phyloP scores from a whole-genome alignment of 2,888 invertebrate genomes.

The Pseudanteris insignis region DNA sequence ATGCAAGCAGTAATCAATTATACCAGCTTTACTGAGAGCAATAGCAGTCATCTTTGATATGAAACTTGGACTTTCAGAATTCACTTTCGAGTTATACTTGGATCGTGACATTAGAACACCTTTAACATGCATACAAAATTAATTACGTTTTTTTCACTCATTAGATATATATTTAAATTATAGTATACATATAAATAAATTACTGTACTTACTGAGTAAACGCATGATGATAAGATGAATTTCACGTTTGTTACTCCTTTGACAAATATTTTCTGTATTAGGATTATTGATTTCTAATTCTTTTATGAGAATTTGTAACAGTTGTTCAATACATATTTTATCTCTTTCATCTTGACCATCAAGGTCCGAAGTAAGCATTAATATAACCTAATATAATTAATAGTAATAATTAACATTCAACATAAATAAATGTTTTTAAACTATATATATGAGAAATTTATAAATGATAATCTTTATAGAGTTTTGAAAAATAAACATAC shows the following conservation, averaged over 20 bases:
- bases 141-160: not conserved
- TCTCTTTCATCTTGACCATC: slow-evolving; percentile 87
- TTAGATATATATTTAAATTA: not conserved
- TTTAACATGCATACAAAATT: slow-evolving; percentile 58
- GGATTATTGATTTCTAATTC: slow-evolving; percentile 76
- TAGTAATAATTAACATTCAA: too few species aligned
- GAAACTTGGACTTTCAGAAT: slow-evolving; percentile 68
- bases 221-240: slow-evolving; percentile 89
- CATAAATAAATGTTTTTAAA: too few species aligned
- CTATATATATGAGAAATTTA: too few species aligned
- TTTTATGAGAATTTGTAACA: slow-evolving; percentile 78
- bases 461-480: too few species aligned
- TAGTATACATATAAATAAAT: not conserved
- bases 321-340: slow-evolving; percentile 77
- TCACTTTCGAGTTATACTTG: slow-evolving; percentile 68
- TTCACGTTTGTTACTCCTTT: slow-evolving; percentile 80
- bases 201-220: slow-evolving; percentile 80
- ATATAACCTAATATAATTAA: slow-evolving; percentile 77
- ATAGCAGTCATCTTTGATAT: slow-evolving; percentile 78
- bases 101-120: slow-evolving; percentile 82
- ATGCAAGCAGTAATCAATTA: slow-evolving; percentile 78
- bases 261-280: slow-evolving; percentile 69
- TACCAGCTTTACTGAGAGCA: slow-evolving; percentile 75
- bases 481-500: slow-evolving; percentile 64
- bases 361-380: slow-evolving; percentile 89